Evolutionary conservation across 2,888 invertebrate species (phyloP), one percentile per base, ranked within the genome.

Genomic region (Morpho achilles): DNA sequence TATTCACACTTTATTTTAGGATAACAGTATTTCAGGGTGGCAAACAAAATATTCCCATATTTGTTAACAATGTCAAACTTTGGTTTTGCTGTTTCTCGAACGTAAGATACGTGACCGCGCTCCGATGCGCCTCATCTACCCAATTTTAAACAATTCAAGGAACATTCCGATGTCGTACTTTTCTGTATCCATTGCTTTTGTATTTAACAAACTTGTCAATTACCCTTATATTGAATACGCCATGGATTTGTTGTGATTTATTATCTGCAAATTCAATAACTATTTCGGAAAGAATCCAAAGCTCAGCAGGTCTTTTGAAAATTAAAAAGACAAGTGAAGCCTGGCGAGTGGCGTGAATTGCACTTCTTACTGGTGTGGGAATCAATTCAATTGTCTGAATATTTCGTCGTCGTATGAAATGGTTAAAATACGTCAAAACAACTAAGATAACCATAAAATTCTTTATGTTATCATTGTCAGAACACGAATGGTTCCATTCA

Each of bases 101-200:
- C 42, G 39, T n/a, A 41, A 56, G 43, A 42, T 61, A 61, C 61
- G 61, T 61, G 61, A 61, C 54, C 42, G 23, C 8, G 10, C 45
- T 58, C 42, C 55, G 58, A 49, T 55, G 40, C 52, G 61, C 54
- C 48, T 55, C 61, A 61, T 61, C 54, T 54, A 53, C 53, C 53
- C 10, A 10, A 42, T 40, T 50, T n/a, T 46, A 52, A 51, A 48
- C 10, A 43, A 40, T 41, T 40, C 56, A 4, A 46, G 45, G 16
- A 23, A 42, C 50, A 50, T 50, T 60, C 53, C 56, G 32, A 42
- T 43, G 1, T 40, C n/a, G 7, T 1, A 16, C 43, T 7, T 39
- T 42, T 55, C n/a, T 8, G 23, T 10, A 45, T 56, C 52, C 56
- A 56, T 50, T 60, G 51, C 60, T 10, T 8, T 53, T 53, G 23